Evolutionary conservation across 2,888 invertebrate species (phyloP).

Genomic region (Cheilosia vulpina): DNA sequence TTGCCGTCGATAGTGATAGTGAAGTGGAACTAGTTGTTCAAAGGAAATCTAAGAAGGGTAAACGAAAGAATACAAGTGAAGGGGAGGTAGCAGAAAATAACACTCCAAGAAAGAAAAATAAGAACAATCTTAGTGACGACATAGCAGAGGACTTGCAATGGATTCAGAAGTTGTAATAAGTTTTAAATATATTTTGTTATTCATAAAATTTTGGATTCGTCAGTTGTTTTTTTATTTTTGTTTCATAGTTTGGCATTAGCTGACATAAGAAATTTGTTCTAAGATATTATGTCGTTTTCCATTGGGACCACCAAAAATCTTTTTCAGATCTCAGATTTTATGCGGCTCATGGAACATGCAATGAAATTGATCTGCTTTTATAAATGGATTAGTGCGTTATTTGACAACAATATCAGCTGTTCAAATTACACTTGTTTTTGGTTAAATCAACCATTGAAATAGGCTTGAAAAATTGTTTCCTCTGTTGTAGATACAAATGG

Average conservation of each 20-base stretch:
- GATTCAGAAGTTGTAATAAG: conserved; percentile 74
- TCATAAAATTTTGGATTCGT: not conserved
- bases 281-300: too few relatives aligned
- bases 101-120: conserved; percentile 59
- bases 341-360: too few relatives aligned
- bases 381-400: too few relatives aligned
- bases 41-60: conserved; percentile 66
- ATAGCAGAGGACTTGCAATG: conserved; percentile 76
- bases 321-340: too few relatives aligned
- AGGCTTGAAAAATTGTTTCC: too few relatives aligned
- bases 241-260: not conserved
- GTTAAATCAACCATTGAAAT: too few relatives aligned
- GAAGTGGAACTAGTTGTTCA: conserved; percentile 66
- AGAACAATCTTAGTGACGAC: conserved; percentile 46
- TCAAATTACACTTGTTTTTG: too few relatives aligned
- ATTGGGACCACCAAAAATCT: too few relatives aligned
- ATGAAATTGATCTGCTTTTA: too few relatives aligned
- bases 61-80: conserved; percentile 61
- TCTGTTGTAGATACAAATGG: too few relatives aligned
- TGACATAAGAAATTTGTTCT: too few relatives aligned
- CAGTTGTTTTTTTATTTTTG: not conserved
- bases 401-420: too few relatives aligned
- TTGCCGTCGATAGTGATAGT: conserved; percentile 69
- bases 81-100: conserved; percentile 3
- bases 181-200: conserved; percentile 28